These are phyloP conservation scores for Egretta garzetta DNA, from an alignment of 2,113 vertebrate species.

Conservation along the genomic window DNA sequence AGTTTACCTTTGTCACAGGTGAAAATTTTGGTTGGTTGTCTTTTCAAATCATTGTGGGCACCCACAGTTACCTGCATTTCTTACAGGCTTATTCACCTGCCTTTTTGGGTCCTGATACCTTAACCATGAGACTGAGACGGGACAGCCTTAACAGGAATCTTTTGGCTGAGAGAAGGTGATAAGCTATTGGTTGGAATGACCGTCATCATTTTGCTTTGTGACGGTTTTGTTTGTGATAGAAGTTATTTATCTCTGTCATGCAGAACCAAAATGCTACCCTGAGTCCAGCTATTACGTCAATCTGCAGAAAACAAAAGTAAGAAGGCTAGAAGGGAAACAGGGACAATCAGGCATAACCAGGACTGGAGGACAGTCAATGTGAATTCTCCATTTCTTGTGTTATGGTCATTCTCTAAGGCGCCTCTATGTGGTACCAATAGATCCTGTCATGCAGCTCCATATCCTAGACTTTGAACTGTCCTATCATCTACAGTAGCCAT, in stretches of 20 bases:
- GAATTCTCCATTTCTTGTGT: background rate
- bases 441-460: background rate
- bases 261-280: background rate
- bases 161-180: background rate
- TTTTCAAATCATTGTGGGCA: background rate
- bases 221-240: background rate
- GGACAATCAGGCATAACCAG: background rate
- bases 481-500: background rate
- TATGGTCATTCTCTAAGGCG: background rate
- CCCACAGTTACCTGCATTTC: background rate
- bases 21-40: background rate
- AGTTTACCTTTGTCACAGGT: background rate
- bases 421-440: background rate
- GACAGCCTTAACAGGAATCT: background rate
- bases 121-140: background rate
- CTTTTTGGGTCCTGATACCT: background rate
- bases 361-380: background rate
- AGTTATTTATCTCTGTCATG: background rate
- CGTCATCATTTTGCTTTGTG: background rate
- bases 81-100: background rate
- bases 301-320: background rate
- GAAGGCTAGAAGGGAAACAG: background rate
- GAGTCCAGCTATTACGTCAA: background rate
- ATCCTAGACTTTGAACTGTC: slow-evolving; percentile 14
- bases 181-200: background rate